Percentiles rank a stretch among this genome's conserved stretches.
Evolutionary conservation across 1,140 invertebrate genomes (phyloP).

Genomic region (Homalodisca vitripennis): DNA sequence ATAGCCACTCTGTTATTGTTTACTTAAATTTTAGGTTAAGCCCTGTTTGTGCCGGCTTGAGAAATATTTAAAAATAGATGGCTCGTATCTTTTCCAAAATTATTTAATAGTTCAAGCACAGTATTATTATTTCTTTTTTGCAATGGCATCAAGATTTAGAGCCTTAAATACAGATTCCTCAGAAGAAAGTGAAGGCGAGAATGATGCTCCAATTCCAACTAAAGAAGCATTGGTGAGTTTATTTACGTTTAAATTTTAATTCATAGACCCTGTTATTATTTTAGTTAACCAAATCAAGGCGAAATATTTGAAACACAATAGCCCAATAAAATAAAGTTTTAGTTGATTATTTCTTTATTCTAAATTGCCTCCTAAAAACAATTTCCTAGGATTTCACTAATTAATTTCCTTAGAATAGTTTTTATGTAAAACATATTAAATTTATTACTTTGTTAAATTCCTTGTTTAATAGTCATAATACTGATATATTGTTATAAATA

Average conservation of each 20-base stretch:
- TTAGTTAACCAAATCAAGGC: neutral
- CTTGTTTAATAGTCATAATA: too few species aligned
- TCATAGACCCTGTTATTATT: neutral
- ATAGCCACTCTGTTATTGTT: too few species aligned
- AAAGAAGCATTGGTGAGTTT: constrained; percentile 42
- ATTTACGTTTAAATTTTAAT: neutral
- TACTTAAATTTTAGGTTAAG: too few species aligned
- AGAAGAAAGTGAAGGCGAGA: constrained; percentile 37
- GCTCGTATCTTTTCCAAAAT: too few species aligned
- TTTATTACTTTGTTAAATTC: too few species aligned
- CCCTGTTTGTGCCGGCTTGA: too few species aligned
- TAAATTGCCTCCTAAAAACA: neutral
- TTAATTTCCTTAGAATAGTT: neutral
- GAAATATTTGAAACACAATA: neutral
- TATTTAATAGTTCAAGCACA: too few species aligned
- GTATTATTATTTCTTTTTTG: neutral
- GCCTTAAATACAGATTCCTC: constrained; percentile 39
- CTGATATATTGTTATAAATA: too few species aligned
- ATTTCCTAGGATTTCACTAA: neutral
- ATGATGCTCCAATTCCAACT: constrained; percentile 36
- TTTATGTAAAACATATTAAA: neutral
- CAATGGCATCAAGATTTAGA: constrained; percentile 36
- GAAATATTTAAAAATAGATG: too few species aligned
- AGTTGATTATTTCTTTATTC: neutral
- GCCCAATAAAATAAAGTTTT: neutral